Percentiles rank a stretch among this genome's conserved stretches.
Evolutionary conservation across 1,140 invertebrate species (phyloP).

Genomic region (Ceratina japonica): DNA sequence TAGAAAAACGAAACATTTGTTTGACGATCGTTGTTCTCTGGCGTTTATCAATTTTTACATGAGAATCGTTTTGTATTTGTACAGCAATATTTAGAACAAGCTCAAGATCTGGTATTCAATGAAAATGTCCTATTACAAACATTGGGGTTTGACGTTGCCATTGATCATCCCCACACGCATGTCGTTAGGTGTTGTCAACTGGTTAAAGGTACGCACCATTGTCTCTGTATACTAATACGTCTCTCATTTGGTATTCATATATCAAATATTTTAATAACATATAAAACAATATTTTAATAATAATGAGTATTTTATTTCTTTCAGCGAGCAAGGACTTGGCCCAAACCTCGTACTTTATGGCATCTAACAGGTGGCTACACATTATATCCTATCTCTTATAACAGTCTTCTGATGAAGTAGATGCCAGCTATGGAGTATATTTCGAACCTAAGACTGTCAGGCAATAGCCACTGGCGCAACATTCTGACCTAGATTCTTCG

Average conservation of each 20-base stretch:
- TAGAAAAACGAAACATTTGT: no score
- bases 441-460: slow-evolving; percentile 50
- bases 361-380: slow-evolving; percentile 91
- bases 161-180: slow-evolving; percentile 98
- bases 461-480: slow-evolving; percentile 54
- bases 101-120: slow-evolving; percentile 95
- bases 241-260: no score
- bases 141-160: slow-evolving; percentile 96
- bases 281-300: no score
- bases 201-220: slow-evolving; percentile 88
- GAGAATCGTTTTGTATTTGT: slow-evolving; percentile 27
- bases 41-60: no score
- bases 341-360: slow-evolving; percentile 98
- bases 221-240: neutral
- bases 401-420: slow-evolving; percentile 63
- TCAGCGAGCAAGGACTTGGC: slow-evolving; percentile 96
- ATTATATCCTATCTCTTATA: slow-evolving; percentile 66
- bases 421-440: slow-evolving; percentile 51
- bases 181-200: slow-evolving; percentile 96
- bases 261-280: no score
- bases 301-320: no score
- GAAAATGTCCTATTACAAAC: slow-evolving; percentile 98
- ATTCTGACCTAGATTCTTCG: slow-evolving; percentile 42
- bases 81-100: slow-evolving; percentile 87
- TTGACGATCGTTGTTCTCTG: no score